Evolutionary conservation across 2,797 vertebrate genomes (phyloP).

Genomic region (Pipistrellus kuhlii): DNA sequence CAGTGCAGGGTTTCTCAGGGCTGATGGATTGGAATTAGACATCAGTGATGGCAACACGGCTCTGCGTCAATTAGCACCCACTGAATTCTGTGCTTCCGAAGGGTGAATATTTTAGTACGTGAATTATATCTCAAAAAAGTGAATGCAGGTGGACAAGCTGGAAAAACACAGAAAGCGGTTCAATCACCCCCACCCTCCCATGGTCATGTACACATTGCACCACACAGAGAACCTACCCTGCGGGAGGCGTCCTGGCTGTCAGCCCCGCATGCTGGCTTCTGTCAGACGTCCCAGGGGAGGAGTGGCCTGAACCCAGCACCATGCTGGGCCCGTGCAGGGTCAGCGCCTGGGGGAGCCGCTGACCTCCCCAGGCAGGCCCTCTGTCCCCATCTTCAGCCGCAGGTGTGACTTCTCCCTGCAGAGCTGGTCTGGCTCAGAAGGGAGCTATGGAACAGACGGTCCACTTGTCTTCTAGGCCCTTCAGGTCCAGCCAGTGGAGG

Average conservation of each 20-base stretch:
- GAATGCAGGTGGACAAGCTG: neutral
- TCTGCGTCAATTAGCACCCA: rapidly evolving
- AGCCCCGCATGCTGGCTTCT: rapidly evolving
- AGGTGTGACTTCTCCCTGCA: neutral
- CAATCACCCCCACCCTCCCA: rapidly evolving
- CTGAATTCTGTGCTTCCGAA: rapidly evolving
- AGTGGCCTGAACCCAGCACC: rapidly evolving
- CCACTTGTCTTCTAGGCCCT: neutral
- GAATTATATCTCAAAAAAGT: neutral
- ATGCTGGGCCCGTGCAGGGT: neutral
- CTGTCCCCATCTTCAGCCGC: rapidly evolving
- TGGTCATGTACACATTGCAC: rapidly evolving
- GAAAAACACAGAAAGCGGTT: neutral
- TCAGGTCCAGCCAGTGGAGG: rapidly evolving
- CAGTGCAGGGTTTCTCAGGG: rapidly evolving
- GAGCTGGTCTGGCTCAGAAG: rapidly evolving
- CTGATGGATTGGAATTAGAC: rapidly evolving
- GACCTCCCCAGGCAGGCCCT: neutral
- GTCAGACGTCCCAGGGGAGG: rapidly evolving
- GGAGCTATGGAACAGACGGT: rapidly evolving
- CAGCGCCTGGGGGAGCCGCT: neutral
- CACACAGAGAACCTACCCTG: rapidly evolving
- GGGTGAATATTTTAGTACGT: rapidly evolving
- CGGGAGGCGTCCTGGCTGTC: rapidly evolving
- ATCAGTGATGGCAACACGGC: rapidly evolving